Conservation (phyloP, 1,140 invertebrate species). For the Hycleus phaleratus region DNA sequence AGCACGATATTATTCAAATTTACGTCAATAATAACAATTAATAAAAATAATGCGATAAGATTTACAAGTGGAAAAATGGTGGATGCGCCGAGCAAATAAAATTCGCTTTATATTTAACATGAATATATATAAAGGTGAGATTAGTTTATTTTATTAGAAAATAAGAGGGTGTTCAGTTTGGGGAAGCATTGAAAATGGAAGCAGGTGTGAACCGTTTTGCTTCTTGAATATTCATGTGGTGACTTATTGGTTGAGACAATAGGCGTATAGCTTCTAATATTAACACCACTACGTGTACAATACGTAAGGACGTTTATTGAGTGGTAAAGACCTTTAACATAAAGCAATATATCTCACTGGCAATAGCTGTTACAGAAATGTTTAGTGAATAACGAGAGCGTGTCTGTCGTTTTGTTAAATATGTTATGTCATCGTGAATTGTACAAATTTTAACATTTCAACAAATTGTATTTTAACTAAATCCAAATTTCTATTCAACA, state of each 20-base stretch:
- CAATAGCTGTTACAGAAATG: conserved; percentile 1
- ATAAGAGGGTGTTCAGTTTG: no score
- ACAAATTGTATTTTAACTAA: no score
- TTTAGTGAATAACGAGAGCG: no score
- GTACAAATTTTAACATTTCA: no score
- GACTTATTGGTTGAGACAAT: conserved; percentile 21
- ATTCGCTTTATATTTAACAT: not conserved
- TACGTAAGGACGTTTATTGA: conserved; percentile 17
- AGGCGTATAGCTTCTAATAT: conserved; percentile 6
- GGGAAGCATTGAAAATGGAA: conserved; percentile 7
- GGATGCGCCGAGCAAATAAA: not conserved
- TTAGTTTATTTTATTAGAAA: not conserved
- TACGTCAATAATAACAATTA: no score
- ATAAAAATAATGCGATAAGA: no score
- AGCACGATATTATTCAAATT: no score
- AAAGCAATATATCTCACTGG: conserved; percentile 15
- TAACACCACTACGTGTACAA: conserved; percentile 15
- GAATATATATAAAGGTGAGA: not conserved
- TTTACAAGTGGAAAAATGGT: no score
- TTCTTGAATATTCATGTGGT: conserved; percentile 23
- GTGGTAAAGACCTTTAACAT: conserved; percentile 1
- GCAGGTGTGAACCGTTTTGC: conserved; percentile 18
- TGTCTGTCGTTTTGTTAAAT: no score
- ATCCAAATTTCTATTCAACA: no score
- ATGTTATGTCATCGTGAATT: no score